Conservation (phyloP, 2,888 invertebrate genomes). For the Cheiracanthium punctorium region DNA sequence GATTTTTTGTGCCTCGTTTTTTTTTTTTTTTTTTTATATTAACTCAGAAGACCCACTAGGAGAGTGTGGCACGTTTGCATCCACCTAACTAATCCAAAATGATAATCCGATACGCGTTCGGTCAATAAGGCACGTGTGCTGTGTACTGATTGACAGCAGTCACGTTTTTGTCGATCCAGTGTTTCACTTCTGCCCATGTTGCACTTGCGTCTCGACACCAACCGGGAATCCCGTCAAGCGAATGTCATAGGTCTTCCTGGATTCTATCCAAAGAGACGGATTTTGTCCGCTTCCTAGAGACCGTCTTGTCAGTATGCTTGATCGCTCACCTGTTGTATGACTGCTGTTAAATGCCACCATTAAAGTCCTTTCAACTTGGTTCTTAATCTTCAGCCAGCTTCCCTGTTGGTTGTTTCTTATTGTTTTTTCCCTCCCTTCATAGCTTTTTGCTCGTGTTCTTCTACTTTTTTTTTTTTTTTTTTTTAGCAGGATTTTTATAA, state of each 20-base stretch:
- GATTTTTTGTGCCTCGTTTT: too few species aligned
- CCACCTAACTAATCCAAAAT: too few species aligned
- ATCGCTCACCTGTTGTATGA: constrained; percentile 30
- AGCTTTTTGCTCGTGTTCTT: too few species aligned
- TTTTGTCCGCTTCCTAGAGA: constrained; percentile 22
- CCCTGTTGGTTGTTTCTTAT: neutral
- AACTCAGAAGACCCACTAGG: too few species aligned
- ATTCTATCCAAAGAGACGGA: constrained; percentile 14
- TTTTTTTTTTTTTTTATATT: too few species aligned
- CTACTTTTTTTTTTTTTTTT: too few species aligned
- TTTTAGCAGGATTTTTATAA: too few species aligned
- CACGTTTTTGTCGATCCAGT: neutral
- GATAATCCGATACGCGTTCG: neutral
- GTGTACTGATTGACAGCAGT: neutral
- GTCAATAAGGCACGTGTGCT: neutral
- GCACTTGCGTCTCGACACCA: neutral
- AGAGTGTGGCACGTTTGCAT: too few species aligned
- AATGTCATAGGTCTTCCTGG: constrained; percentile 41
- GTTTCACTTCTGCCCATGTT: neutral
- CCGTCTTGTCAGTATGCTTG: constrained; percentile 25
- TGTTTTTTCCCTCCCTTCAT: neutral
- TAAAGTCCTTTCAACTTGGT: constrained; percentile 22
- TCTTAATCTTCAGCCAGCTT: neutral
- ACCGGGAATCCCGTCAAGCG: constrained; percentile 1
- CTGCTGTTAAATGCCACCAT: constrained; percentile 9